These are phyloP conservation scores for Strix occidentalis DNA, from an alignment of 2,797 vertebrate species.

Conservation along the genomic window DNA sequence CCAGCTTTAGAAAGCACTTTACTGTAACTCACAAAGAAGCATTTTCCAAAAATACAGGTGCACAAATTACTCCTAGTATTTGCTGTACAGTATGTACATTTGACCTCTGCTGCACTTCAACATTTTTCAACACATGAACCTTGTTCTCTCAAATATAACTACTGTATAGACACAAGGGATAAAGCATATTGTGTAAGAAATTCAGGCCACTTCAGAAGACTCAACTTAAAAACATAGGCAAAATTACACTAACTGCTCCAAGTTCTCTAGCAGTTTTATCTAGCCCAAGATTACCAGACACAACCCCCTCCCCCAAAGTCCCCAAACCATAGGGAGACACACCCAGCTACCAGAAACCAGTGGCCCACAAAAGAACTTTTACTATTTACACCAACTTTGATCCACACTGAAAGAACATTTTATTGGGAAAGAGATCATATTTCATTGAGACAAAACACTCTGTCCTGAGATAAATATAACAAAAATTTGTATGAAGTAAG, in stretches of 20 bases:
- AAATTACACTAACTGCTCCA: slow-evolving; percentile 37
- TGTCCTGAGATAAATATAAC: neutral
- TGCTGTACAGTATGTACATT: slow-evolving; percentile 40
- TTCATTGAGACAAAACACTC: neutral
- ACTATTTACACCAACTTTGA: neutral
- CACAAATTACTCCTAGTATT: slow-evolving; percentile 43
- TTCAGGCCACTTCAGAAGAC: slow-evolving; percentile 49
- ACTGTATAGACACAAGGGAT: slow-evolving; percentile 45
- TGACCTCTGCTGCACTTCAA: neutral
- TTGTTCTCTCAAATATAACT: slow-evolving; percentile 60
- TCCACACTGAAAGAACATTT: neutral
- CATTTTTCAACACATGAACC: slow-evolving; percentile 55
- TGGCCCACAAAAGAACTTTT: neutral
- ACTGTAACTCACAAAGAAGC: slow-evolving; percentile 8
- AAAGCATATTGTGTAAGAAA: slow-evolving; percentile 57
- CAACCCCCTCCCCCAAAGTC: neutral
- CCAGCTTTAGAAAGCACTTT: slow-evolving; percentile 49
- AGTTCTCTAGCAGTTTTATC: neutral
- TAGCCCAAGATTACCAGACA: neutral
- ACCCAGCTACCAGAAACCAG: neutral
- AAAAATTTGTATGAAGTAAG: neutral
- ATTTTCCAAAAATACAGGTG: slow-evolving; percentile 61
- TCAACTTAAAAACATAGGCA: slow-evolving; percentile 46
- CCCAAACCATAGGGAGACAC: neutral
- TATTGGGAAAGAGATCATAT: neutral